Conservation (phyloP, 2,888 invertebrate genomes). For the Diplolepis rosae region DNA sequence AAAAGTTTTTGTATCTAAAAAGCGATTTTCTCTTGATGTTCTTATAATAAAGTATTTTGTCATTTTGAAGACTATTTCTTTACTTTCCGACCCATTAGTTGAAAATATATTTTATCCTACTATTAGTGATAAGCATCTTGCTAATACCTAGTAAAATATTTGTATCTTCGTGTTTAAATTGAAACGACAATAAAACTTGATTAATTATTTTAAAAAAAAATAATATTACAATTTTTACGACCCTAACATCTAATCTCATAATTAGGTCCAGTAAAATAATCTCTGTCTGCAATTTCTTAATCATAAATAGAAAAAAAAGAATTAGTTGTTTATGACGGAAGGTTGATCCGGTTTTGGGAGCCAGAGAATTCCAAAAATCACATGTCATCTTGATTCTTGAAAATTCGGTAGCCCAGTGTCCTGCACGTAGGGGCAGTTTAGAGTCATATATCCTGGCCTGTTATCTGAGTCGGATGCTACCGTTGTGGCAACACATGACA, state of each 20-base stretch:
- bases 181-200: too few species aligned
- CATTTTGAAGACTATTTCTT: too few species aligned
- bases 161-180: too few species aligned
- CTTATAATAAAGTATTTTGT: too few species aligned
- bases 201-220: not conserved
- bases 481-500: constrained; percentile 39
- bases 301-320: not conserved
- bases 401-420: constrained; percentile 68
- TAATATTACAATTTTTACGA: not conserved
- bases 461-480: constrained; percentile 51
- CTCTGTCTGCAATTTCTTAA: not conserved
- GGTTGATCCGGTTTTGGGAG: constrained; percentile 37
- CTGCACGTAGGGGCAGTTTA: constrained; percentile 47
- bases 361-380: constrained; percentile 43
- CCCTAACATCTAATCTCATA: not conserved
- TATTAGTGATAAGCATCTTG: too few species aligned
- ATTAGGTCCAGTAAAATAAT: not conserved
- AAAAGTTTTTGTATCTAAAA: too few species aligned
- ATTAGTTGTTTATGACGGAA: not conserved
- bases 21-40: too few species aligned
- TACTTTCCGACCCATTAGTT: too few species aligned
- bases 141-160: too few species aligned
- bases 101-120: too few species aligned
- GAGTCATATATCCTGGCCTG: constrained; percentile 45
- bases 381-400: constrained; percentile 61